Evolutionary conservation across 2,888 invertebrate genomes (phyloP).

Genomic region (Scaptomyza caliginosa): DNA sequence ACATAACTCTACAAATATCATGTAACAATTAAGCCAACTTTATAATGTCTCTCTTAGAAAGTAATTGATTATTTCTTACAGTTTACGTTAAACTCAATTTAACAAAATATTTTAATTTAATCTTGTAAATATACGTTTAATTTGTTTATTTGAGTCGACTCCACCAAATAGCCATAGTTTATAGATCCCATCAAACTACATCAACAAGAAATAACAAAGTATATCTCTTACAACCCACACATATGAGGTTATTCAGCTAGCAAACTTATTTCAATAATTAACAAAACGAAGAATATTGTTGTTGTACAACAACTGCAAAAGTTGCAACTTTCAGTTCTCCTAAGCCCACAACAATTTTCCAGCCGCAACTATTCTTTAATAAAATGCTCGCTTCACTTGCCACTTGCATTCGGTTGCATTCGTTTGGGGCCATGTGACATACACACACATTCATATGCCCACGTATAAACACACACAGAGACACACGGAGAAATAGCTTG

Average conservation of each 20-base stretch:
- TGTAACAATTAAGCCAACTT: not conserved
- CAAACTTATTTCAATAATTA: conserved; percentile 53
- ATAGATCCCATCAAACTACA: not conserved
- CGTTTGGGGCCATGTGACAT: conserved; percentile 66
- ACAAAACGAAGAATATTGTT: conserved; percentile 42
- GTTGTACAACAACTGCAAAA: conserved; percentile 25
- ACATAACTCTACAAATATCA: not conserved
- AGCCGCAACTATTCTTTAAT: conserved; percentile 67
- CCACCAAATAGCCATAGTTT: too few species aligned
- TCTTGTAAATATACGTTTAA: too few species aligned
- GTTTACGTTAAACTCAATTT: too few species aligned
- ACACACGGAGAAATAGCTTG: conserved; percentile 18
- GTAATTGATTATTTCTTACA: too few species aligned
- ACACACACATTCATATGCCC: conserved; percentile 2
- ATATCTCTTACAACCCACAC: conserved; percentile 3
- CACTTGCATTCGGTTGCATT: conserved; percentile 51
- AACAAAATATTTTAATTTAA: too few species aligned
- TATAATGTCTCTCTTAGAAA: not conserved
- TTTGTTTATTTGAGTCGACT: too few species aligned
- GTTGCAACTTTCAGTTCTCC: conserved; percentile 31
- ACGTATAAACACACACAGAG: conserved; percentile 6
- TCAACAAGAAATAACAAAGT: not conserved
- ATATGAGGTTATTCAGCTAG: not conserved
- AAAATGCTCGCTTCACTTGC: conserved; percentile 61
- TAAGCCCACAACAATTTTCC: conserved; percentile 40